phyloP scores from a whole-genome alignment of 2,888 invertebrate genomes.

The Melinaea marsaeus region DNA sequence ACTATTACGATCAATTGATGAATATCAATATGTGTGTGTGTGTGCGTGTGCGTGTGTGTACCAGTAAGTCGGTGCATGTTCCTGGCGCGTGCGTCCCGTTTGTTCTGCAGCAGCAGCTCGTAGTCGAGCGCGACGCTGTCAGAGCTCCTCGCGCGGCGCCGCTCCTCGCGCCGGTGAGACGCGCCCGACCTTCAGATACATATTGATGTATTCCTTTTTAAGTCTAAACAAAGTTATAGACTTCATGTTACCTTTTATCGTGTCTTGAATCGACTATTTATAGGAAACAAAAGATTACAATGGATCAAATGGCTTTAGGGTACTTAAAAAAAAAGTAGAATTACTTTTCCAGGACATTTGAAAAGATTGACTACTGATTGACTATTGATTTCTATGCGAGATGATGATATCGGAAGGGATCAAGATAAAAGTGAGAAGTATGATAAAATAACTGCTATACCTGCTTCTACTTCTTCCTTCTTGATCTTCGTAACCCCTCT shows the following conservation, averaged over 20 bases:
- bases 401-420: no score
- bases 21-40: slow-evolving; percentile 60
- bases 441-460: slow-evolving; percentile 35
- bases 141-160: slow-evolving; percentile 59
- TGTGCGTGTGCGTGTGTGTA: slow-evolving; percentile 30
- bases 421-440: not conserved
- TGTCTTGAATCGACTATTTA: no score
- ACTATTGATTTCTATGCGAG: no score
- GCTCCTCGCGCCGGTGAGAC: slow-evolving; percentile 50
- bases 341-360: no score
- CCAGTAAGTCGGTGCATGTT: slow-evolving; percentile 74
- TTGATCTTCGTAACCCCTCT: slow-evolving; percentile 62
- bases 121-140: slow-evolving; percentile 87
- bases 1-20: slow-evolving; percentile 37
- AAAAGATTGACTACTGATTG: no score
- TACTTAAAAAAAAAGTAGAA: no score
- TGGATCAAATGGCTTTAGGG: no score
- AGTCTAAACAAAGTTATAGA: no score
- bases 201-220: no score
- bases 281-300: no score
- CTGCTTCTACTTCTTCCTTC: slow-evolving; percentile 59
- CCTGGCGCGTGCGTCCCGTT: slow-evolving; percentile 48
- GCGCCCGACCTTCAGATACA: slow-evolving; percentile 13
- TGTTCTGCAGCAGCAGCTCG: slow-evolving; percentile 81
- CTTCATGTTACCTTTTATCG: not conserved